Evolutionary conservation across 2,113 vertebrate genomes (phyloP).

Genomic region (Platichthys flesus): DNA sequence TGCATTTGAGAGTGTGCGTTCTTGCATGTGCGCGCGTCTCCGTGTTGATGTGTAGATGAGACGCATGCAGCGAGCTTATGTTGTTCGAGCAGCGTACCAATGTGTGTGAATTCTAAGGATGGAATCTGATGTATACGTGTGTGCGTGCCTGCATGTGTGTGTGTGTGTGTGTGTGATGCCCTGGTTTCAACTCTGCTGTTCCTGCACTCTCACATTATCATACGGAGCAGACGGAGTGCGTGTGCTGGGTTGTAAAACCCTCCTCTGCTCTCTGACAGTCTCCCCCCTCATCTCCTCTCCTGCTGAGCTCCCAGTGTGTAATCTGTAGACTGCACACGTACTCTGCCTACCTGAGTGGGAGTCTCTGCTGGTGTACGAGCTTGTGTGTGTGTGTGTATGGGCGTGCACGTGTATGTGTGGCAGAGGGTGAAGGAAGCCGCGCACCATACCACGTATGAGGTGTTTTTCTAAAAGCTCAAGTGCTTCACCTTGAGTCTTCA

Average conservation of each 20-base stretch:
- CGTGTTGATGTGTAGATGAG: background rate
- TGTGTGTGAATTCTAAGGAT: conserved; percentile 31
- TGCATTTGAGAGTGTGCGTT: conserved; percentile 25
- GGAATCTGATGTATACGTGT: conserved; percentile 22
- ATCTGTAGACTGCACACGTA: conserved; percentile 80
- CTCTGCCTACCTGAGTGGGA: conserved; percentile 71
- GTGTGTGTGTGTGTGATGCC: conserved; percentile 53
- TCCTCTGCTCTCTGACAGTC: conserved; percentile 70
- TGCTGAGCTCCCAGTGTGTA: conserved; percentile 70
- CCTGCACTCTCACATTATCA: conserved; percentile 79
- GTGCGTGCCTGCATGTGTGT: conserved; percentile 15
- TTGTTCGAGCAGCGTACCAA: conserved; percentile 10
- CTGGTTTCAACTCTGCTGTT: conserved; percentile 77
- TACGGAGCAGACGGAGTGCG: conserved; percentile 83
- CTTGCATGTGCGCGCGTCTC: background rate
- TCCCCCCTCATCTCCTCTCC: conserved; percentile 62
- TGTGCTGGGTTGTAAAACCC: conserved; percentile 82
- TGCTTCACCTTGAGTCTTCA: conserved; percentile 12
- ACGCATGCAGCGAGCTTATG: conserved; percentile 13
- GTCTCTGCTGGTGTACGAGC: conserved; percentile 47
- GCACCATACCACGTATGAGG: conserved; percentile 29
- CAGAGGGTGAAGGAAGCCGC: conserved; percentile 52
- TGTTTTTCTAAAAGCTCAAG: conserved; percentile 40
- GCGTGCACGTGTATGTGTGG: conserved; percentile 14
- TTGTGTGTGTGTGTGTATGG: conserved; percentile 4